These are phyloP conservation scores for Gorsachius magnificus DNA, from an alignment of 2,797 vertebrate species.

Conservation along the genomic window DNA sequence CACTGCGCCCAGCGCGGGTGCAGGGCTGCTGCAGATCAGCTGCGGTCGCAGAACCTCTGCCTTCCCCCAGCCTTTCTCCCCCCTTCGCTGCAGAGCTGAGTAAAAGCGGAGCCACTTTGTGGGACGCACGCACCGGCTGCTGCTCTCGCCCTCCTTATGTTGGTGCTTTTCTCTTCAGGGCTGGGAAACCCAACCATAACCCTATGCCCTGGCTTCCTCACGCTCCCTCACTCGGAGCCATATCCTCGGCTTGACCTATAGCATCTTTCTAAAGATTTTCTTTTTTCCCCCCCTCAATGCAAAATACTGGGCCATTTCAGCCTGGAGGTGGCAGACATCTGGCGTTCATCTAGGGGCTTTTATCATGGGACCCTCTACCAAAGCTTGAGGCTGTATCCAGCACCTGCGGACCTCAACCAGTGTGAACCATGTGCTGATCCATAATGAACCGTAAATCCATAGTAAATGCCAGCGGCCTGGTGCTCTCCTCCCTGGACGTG, in stretches of 20 bases:
- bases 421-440: rapidly evolving
- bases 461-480: background rate
- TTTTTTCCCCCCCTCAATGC: too few relatives aligned
- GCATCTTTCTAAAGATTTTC: background rate
- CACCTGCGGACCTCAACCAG: background rate
- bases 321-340: background rate
- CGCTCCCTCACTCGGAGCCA: background rate
- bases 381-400: background rate
- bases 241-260: background rate
- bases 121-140: rapidly evolving
- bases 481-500: rapidly evolving
- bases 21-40: background rate
- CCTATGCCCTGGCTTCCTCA: background rate
- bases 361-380: background rate
- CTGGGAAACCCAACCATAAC: background rate
- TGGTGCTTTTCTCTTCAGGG: background rate
- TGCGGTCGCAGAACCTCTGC: background rate
- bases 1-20: rapidly evolving
- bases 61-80: background rate
- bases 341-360: background rate
- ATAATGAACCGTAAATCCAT: rapidly evolving
- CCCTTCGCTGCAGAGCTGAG: background rate
- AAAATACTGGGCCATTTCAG: background rate
- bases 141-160: background rate
- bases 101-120: rapidly evolving